Base-by-base conservation (phyloP, 2,113 vertebrate genomes). In the Phylloscopus trochilus region DNA sequence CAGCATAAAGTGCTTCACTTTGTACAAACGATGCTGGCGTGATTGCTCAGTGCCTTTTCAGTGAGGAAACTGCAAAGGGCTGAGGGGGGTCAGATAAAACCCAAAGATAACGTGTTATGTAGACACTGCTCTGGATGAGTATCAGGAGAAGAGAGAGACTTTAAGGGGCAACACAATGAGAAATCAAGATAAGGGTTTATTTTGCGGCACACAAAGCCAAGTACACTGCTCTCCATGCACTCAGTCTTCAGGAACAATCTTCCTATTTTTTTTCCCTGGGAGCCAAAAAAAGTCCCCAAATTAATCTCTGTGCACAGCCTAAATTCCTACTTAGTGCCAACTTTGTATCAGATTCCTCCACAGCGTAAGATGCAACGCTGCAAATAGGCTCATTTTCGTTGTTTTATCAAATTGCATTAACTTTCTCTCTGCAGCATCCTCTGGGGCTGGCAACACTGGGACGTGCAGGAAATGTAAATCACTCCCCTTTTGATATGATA, bases 401-500 rank as follows among this genome's bases (percentile, higher is more conserved):
- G 93, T 94, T 96, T 95, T 83, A 93, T 86, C 89, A 91, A 93
- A 94, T 77, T 95, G 56, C 43, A 56, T 96, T 95, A 97, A 91
- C 89, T 97, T 97, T 92, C 88, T 60, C 87, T 94, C 91, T 47
- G 73, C 75, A 93, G 83, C 87, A 78, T 95, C 91, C 96, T 97
- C 93, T 5, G 1, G 93, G 91, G 85, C 78, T 94, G 89, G 94
- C 88, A 89, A 93, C 85, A 81, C 62, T 0, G 56, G 82, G 90
- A 97, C 49, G 76, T 96, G 96, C 82, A 93, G 70, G 90, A 96
- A 97, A 97, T 96, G 90, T 84, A 94, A 97, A 98, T 96, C 58
- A 33, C 59, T 72, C 83, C 84, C 82, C 87, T 96, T 97, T 97
- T 95, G 93, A 97, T 92, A 82, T 62, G 93, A 97, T 92, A 96